Evolutionary conservation across 1,140 invertebrate species (phyloP), one percentile per base, ranked within the genome.

Genomic region (Pinna nobilis): DNA sequence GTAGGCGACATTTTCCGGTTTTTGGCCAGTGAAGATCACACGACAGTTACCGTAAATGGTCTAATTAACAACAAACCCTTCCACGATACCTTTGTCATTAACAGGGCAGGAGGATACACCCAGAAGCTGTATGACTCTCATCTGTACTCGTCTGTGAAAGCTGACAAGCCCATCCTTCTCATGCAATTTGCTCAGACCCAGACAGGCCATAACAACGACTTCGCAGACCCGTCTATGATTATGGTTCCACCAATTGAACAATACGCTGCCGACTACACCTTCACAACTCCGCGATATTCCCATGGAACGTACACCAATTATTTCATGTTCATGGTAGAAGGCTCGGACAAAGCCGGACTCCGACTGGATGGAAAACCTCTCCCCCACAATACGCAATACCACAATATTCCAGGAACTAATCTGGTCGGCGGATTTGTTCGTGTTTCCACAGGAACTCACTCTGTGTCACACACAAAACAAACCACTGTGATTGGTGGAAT

Each of bases 251-350:
- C 82, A 3, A 49, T 74, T 11, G 73, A 78, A 55, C 83, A 81
- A 53, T 84, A 71, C 50, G 76, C 70, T 25, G 76, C 77, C 3
- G 80, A 81, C 47, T 84, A 84, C 64, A 79, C 76, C 1, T 84
- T 80, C 63, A 57, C 76, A 3, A 82, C 83, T 25, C 73, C 80
- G 0, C 55, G 81, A 69, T 75, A 78, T 51, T 65, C 68, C n/a
- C 23, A 30, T 7, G 71, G 78, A 33, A 66, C 30, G 9, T 68
- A 72, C 18, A 66, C 64, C 13, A 81, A 82, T 68, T 80, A 77
- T 35, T 72, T 83, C 59, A 64, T 81, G 64, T 74, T 84, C 51
- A 68, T 81, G 9, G 57, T 83, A 11, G 37, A 79, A 11, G 59
- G 76, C 18, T 15, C 49, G 1, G 63, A 78, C n/a, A 78, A 60